Evolutionary conservation across 1,140 invertebrate genomes (phyloP).

Genomic region (Heliconius melpomene): DNA sequence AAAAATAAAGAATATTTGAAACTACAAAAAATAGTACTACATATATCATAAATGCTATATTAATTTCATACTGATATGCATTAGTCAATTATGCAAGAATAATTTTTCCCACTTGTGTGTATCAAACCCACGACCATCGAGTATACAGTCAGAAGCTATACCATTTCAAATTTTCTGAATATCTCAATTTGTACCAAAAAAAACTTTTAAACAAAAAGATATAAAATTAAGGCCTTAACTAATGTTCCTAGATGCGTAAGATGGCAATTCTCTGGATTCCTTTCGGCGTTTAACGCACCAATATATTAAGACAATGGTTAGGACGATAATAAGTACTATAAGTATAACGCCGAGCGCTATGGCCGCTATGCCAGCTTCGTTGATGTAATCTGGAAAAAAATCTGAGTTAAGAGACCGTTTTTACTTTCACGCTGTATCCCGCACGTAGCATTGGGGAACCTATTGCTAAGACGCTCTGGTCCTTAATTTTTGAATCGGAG

Average conservation of each 20-base stretch:
- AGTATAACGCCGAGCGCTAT: constrained; percentile 81
- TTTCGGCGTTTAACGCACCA: constrained; percentile 79
- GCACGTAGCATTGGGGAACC: not conserved
- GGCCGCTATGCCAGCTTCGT: constrained; percentile 79
- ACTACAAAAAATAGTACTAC: too few species aligned
- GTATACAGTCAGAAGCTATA: too few species aligned
- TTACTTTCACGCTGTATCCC: not conserved
- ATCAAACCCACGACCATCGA: too few species aligned
- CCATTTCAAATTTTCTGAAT: too few species aligned
- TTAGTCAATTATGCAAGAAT: too few species aligned
- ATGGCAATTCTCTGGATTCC: constrained; percentile 78
- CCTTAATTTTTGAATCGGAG: not conserved
- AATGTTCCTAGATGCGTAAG: constrained; percentile 57
- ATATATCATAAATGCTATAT: too few species aligned
- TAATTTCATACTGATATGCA: too few species aligned
- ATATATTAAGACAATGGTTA: constrained; percentile 76
- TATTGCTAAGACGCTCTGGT: not conserved
- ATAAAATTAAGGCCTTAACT: constrained; percentile 12
- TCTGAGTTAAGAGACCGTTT: not conserved
- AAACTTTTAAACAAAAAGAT: too few species aligned
- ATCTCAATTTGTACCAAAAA: too few species aligned
- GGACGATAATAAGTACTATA: constrained; percentile 75
- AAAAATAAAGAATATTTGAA: too few species aligned
- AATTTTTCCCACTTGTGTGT: too few species aligned
- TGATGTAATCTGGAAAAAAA: constrained; percentile 69